Evolutionary conservation across 92 coral and sea anemone genomes (phyloP), one percentile per base, ranked within the genome.

Genomic region (Phenganax stokvisi): DNA sequence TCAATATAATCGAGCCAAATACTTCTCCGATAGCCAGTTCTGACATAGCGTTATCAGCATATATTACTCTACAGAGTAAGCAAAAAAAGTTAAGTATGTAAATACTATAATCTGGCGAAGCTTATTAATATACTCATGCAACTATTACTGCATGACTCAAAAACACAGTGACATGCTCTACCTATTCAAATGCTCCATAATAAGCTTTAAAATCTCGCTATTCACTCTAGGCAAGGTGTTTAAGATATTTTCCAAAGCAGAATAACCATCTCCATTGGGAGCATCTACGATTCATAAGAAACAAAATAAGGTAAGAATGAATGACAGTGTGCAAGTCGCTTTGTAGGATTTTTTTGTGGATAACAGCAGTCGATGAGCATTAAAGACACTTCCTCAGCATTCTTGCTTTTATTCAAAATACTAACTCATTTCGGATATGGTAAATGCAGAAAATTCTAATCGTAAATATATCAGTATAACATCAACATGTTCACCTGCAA

Each of bases 1-100:
- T 77, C 79, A 93, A 76, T 80, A 93, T 62, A n/a, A 93, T 82
- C 56, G 92, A 88, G 16, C 93, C 92, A 88, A 93, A 93, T 30
- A 86, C 57, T 15, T 80, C 56, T 2, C 97, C 90, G 5, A 93
- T 63, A 51, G 66, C 83, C 56, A 31, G 74, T 37, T 89, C 80
- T 12, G 96, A 84, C 90, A 93, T 89, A 13, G 80, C 79, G 72
- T 93, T 93, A 84, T 87, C 80, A 8, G 80, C 51, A 12, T 47
- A 10, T 10, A 51, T 12, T 6, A 93, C 91, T 72, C 97, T 93
- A 74, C 10, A 75, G 75, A 67, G 68, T 51, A 37, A 67, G 27
- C 70, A 81, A 12, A 20, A 1, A 15, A 27, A 11, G 25, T 16
- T 27, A 2, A 29, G 29, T 10, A 12, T 10, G 54, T 57, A 30